Conservation (phyloP, 2,797 vertebrate genomes). For the Hemitrygon akajei region DNA sequence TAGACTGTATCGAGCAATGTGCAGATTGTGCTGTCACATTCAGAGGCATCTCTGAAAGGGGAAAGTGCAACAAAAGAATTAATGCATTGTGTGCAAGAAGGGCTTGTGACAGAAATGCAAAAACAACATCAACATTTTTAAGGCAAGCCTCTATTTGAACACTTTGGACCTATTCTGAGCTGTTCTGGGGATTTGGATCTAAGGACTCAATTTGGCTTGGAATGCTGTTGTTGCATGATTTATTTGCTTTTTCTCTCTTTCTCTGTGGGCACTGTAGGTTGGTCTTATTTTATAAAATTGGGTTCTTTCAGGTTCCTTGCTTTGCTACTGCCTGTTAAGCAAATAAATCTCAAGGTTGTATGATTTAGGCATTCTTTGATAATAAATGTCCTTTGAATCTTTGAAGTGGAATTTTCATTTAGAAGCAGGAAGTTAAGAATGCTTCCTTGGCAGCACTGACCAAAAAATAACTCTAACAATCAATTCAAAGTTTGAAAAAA, state of each 20-base stretch:
- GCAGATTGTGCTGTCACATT: neutral
- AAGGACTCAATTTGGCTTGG: too few species aligned
- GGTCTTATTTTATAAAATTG: too few species aligned
- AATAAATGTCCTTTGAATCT: too few species aligned
- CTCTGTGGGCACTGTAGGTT: too few species aligned
- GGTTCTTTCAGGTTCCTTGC: too few species aligned
- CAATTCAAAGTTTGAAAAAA: neutral
- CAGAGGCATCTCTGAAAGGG: neutral
- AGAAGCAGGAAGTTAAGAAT: neutral
- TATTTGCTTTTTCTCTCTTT: too few species aligned
- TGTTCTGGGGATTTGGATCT: too few species aligned
- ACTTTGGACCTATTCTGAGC: too few species aligned
- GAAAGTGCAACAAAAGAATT: neutral
- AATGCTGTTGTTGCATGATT: too few species aligned
- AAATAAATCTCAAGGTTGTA: too few species aligned
- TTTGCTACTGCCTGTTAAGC: too few species aligned
- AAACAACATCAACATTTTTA: neutral
- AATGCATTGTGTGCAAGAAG: neutral
- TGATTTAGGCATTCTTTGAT: too few species aligned
- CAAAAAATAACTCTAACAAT: neutral
- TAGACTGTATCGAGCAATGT: neutral
- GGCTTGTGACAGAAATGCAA: neutral
- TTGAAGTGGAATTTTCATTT: neutral
- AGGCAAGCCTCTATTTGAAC: neutral
- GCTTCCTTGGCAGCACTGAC: neutral